Conservation (phyloP, 2,797 vertebrate genomes). For the Tachyglossus aculeatus region DNA sequence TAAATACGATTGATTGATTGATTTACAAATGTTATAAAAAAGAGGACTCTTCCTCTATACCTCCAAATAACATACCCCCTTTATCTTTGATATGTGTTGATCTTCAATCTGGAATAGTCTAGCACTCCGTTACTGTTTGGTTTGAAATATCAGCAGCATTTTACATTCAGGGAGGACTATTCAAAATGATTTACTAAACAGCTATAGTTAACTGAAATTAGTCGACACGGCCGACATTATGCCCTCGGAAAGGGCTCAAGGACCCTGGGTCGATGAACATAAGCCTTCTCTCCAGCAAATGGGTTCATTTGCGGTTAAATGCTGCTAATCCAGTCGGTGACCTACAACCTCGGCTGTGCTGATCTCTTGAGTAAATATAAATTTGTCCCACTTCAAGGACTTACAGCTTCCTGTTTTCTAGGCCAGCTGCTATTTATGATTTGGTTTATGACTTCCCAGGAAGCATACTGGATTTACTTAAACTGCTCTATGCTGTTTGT, state of each 20-base stretch:
- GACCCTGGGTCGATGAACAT: constrained; percentile 2
- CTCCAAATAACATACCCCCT: not conserved
- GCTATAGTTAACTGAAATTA: not conserved
- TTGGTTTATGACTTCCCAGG: too few species aligned
- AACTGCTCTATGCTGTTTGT: too few species aligned
- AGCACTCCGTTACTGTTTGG: not conserved
- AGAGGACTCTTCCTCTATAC: not conserved
- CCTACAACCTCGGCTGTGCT: not conserved
- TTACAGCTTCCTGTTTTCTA: too few species aligned
- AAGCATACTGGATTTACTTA: too few species aligned
- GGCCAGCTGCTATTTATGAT: too few species aligned
- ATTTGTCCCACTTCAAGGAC: too few species aligned
- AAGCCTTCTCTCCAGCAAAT: constrained; percentile 19
- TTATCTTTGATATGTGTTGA: too few species aligned
- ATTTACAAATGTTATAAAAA: constrained; percentile 23
- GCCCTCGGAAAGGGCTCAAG: constrained; percentile 7
- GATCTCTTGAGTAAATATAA: too few species aligned
- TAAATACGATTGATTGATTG: too few species aligned
- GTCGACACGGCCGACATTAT: not conserved
- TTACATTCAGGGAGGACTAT: constrained; percentile 1
- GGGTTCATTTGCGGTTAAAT: not conserved
- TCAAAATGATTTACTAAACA: constrained; percentile 22
- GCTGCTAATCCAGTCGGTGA: not conserved
- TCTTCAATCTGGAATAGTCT: not conserved
- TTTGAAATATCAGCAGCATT: constrained; percentile 3